Percentiles rank a stretch among this genome's conserved stretches.
These are phyloP conservation scores for Hyposoter dolosus DNA, from an alignment of 2,888 invertebrate species.

Conservation along the genomic window DNA sequence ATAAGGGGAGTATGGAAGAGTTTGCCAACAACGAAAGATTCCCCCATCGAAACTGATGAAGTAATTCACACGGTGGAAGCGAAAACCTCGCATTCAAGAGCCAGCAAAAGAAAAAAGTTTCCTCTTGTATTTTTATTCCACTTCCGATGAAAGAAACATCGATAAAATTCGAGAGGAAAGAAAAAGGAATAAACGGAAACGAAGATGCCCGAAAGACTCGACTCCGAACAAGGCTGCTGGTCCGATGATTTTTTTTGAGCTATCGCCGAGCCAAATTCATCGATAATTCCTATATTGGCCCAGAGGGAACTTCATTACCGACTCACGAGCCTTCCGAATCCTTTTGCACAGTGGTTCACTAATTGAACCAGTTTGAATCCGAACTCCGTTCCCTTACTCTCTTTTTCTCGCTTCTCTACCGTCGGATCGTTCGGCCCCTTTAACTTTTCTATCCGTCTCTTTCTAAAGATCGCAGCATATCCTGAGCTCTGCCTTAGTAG, in stretches of 20 bases:
- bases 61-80: conserved; percentile 39
- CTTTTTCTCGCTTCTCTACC: conserved; percentile 1
- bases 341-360: conserved; percentile 71
- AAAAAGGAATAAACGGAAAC: not conserved
- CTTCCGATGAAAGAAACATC: conserved; percentile 1
- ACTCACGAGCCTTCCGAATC: conserved; percentile 45
- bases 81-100: conserved; percentile 21
- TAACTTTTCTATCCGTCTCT: not conserved
- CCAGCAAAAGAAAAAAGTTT: not conserved
- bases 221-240: not conserved
- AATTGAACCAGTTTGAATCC: conserved; percentile 77
- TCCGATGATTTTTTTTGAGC: conserved; percentile 9
- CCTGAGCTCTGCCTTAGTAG: conserved; percentile 61
- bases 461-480: conserved; percentile 1
- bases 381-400: conserved; percentile 1
- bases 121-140: conserved; percentile 21
- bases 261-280: conserved; percentile 63
- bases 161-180: conserved; percentile 6
- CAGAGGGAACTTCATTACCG: conserved; percentile 64
- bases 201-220: conserved; percentile 9
- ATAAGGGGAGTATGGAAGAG: conserved; percentile 18
- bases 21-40: conserved; percentile 1
- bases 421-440: not conserved
- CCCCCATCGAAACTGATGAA: conserved; percentile 17
- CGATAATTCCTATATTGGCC: conserved; percentile 63